These are phyloP conservation scores for Leuciscus waleckii DNA, from an alignment of 2,797 vertebrate species.

Conservation along the genomic window DNA sequence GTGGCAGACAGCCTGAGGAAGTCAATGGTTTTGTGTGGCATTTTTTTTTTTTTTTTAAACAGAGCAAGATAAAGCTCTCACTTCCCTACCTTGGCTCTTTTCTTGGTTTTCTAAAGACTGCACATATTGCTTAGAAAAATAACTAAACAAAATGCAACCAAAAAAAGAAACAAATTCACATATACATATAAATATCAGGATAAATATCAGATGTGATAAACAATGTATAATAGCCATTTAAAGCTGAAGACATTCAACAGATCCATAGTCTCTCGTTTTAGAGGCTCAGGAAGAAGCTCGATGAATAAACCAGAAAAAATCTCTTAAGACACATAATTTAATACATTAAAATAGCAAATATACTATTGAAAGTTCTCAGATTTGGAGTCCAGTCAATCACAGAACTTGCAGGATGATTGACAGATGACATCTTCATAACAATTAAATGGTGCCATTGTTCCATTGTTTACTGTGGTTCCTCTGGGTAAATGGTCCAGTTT, in stretches of 20 bases:
- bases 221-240: constrained; percentile 60
- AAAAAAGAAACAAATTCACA: constrained; percentile 46
- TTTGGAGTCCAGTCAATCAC: constrained; percentile 82
- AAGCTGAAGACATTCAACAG: constrained; percentile 62
- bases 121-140: constrained; percentile 64
- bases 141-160: constrained; percentile 34
- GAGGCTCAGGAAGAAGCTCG: constrained; percentile 63
- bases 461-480: constrained; percentile 75
- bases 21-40: constrained; percentile 60
- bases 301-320: constrained; percentile 68
- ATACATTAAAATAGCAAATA: constrained; percentile 77
- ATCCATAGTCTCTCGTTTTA: constrained; percentile 69
- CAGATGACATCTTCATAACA: constrained; percentile 74
- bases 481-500: constrained; percentile 47
- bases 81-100: constrained; percentile 42
- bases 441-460: constrained; percentile 68
- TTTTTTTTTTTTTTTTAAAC: constrained; percentile 16
- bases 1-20: constrained; percentile 63
- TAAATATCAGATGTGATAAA: constrained; percentile 66
- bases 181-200: constrained; percentile 63
- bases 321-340: constrained; percentile 69
- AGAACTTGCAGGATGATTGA: constrained; percentile 77
- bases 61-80: constrained; percentile 42
- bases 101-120: constrained; percentile 60
- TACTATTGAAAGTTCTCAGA: constrained; percentile 76